A percentile compares a stretch with the other conserved stretches of the same genome.
Evolutionary conservation across 2,113 vertebrate species (phyloP).

Genomic region (Aix galericulata): DNA sequence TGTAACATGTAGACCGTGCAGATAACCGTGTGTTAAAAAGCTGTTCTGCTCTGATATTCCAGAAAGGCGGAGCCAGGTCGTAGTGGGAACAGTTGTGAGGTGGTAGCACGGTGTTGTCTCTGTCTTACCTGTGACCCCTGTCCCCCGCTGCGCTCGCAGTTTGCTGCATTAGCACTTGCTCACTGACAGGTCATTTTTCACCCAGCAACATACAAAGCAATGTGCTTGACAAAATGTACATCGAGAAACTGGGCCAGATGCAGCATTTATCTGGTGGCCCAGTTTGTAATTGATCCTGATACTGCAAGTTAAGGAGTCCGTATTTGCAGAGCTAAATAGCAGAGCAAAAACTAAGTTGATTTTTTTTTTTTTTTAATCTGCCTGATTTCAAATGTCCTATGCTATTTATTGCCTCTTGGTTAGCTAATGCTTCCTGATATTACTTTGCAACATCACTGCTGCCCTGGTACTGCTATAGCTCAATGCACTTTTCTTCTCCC

Average conservation of each 20-base stretch:
- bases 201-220: background rate
- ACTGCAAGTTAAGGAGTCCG: background rate
- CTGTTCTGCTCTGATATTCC: rapidly evolving
- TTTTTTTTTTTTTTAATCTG: background rate
- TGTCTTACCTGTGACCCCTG: background rate
- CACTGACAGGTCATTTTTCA: background rate
- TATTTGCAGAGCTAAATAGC: background rate
- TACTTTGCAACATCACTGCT: background rate
- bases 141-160: background rate
- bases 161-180: background rate
- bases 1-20: background rate
- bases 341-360: background rate
- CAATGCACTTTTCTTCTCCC: background rate
- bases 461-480: background rate
- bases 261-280: background rate
- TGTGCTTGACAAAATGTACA: background rate
- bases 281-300: background rate
- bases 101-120: background rate
- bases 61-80: background rate
- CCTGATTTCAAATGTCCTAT: background rate
- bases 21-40: background rate
- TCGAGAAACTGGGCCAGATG: background rate
- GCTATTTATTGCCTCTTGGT: background rate
- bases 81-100: background rate
- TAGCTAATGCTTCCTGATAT: background rate